These are phyloP conservation scores for Steromphala cineraria DNA, from an alignment of 2,888 invertebrate species.

Conservation along the genomic window DNA sequence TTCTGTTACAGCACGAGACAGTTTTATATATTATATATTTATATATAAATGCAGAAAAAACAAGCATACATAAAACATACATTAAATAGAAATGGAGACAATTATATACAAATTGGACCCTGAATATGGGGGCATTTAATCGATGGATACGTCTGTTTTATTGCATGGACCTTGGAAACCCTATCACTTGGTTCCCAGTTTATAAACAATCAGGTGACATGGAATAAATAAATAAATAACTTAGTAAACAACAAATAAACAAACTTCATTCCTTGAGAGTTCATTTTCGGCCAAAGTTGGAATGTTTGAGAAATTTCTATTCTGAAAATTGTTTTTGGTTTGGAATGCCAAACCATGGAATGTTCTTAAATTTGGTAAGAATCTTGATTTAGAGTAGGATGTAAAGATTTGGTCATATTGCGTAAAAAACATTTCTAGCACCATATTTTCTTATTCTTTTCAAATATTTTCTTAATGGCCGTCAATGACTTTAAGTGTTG, in stretches of 20 bases:
- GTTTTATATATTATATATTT: slow-evolving; percentile 11
- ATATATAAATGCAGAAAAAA: slow-evolving; percentile 13
- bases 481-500: too few relatives aligned
- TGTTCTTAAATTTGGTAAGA: neutral
- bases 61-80: slow-evolving; percentile 17
- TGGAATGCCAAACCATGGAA: neutral
- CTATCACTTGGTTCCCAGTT: slow-evolving; percentile 17
- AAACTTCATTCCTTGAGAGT: neutral
- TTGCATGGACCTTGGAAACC: slow-evolving; percentile 27
- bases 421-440: too few relatives aligned
- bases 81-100: neutral
- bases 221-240: slow-evolving; percentile 31
- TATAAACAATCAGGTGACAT: slow-evolving; percentile 16
- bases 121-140: slow-evolving; percentile 17
- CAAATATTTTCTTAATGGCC: too few relatives aligned
- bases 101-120: slow-evolving; percentile 13
- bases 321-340: neutral
- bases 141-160: slow-evolving; percentile 31
- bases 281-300: neutral
- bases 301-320: neutral
- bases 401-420: neutral
- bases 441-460: too few relatives aligned
- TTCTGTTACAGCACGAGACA: neutral
- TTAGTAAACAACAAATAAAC: slow-evolving; percentile 27
- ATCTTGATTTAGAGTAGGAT: neutral